A percentile compares a stretch with the other conserved stretches of the same genome.
These are phyloP conservation scores for Balanococcus diminutus DNA, from an alignment of 2,888 invertebrate genomes.

Conservation along the genomic window DNA sequence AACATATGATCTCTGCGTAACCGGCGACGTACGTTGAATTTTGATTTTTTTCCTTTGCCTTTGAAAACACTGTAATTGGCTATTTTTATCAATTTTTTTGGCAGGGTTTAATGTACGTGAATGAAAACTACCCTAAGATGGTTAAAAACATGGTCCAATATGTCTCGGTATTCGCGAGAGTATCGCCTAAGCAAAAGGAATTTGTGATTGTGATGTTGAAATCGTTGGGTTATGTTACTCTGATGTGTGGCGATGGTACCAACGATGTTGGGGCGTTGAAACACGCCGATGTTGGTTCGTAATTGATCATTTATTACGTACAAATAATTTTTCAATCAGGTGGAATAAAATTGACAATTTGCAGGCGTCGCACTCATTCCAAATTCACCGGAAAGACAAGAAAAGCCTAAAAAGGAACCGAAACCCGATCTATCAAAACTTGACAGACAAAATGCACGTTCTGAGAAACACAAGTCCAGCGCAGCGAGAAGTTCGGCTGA, in stretches of 20 bases:
- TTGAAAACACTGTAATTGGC: no score
- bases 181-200: conserved; percentile 99
- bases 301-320: background rate
- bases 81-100: background rate
- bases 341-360: background rate
- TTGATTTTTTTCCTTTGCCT: conserved; percentile 18
- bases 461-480: conserved; percentile 25
- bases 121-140: conserved; percentile 68
- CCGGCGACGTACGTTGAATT: conserved; percentile 79
- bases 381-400: conserved; percentile 69
- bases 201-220: conserved; percentile 89
- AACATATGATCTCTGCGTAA: conserved; percentile 90
- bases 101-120: conserved; percentile 74
- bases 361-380: conserved; percentile 52
- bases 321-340: background rate
- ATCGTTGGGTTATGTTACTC: conserved; percentile 81
- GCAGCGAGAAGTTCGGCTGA: conserved; percentile 49
- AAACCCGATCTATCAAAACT: conserved; percentile 56
- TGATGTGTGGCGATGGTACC: conserved; percentile 99
- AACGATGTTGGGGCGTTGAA: conserved; percentile 99
- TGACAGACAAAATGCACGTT: conserved; percentile 46
- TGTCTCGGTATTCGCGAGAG: conserved; percentile 92
- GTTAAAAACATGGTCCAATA: conserved; percentile 79
- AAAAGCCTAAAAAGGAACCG: conserved; percentile 60
- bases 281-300: conserved; percentile 86